Evolutionary conservation across 1,140 invertebrate species (phyloP).

Genomic region (Oppia nitens): DNA sequence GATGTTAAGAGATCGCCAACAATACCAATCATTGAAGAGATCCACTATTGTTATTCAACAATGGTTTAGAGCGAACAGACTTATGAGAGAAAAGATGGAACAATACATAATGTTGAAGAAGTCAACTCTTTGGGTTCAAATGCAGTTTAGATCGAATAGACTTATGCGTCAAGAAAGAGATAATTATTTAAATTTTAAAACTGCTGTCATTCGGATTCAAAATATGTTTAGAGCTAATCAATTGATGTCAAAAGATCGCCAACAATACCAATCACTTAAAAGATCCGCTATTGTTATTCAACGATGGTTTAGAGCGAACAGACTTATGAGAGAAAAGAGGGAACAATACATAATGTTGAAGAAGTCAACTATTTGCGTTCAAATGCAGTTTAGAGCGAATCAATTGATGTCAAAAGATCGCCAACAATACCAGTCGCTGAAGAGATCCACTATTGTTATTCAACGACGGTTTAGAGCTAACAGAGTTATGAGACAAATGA

Average conservation of each 20-base stretch:
- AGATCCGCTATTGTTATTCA: not conserved
- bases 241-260: not conserved
- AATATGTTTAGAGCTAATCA: slow-evolving; percentile 7
- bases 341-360: slow-evolving; percentile 7
- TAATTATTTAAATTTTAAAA: slow-evolving; percentile 6
- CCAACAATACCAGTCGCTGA: not conserved
- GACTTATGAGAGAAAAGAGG: not conserved
- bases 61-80: slow-evolving; percentile 1
- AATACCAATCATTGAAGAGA: slow-evolving; percentile 1
- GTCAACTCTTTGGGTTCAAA: slow-evolving; percentile 19
- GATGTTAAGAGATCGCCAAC: not conserved
- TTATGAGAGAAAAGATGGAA: slow-evolving; percentile 3
- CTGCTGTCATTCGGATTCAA: slow-evolving; percentile 19
- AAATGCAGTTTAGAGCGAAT: slow-evolving; percentile 15
- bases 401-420: not conserved
- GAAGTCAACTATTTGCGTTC: slow-evolving; percentile 17
- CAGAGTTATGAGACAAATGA: slow-evolving; percentile 1
- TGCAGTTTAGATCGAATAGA: slow-evolving; percentile 10
- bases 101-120: slow-evolving; percentile 4
- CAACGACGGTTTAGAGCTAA: slow-evolving; percentile 13
- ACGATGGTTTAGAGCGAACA: not conserved
- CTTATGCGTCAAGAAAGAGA: not conserved
- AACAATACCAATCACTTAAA: not conserved
- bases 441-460: slow-evolving; percentile 11
- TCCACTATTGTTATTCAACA: slow-evolving; percentile 14